A percentile compares a stretch with the other conserved stretches of the same genome.
These are phyloP conservation scores for Opisthocomus hoazin DNA, from an alignment of 2,113 vertebrate species.

Conservation along the genomic window DNA sequence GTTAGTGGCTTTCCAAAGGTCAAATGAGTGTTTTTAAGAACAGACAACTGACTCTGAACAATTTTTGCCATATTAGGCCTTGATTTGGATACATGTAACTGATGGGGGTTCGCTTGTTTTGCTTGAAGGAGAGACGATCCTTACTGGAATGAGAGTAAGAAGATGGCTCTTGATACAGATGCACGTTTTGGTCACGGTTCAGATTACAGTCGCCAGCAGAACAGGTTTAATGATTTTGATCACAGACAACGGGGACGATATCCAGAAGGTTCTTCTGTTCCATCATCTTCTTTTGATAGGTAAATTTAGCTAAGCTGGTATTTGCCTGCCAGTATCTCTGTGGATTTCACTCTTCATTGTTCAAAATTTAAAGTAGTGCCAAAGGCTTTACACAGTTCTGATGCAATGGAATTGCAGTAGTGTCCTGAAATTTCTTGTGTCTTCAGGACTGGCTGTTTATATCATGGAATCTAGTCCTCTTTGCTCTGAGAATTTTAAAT, in stretches of 20 bases:
- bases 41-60: not conserved
- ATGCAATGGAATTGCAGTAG: not conserved
- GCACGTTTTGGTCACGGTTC: conserved; percentile 86
- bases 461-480: not conserved
- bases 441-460: not conserved
- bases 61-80: not conserved
- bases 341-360: not conserved
- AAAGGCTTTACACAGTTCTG: not conserved
- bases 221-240: conserved; percentile 89
- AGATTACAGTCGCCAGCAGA: conserved; percentile 87
- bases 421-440: not conserved
- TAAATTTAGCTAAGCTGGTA: conserved; percentile 17
- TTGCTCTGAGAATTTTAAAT: not conserved
- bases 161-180: conserved; percentile 85
- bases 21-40: not conserved
- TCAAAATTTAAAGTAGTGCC: not conserved
- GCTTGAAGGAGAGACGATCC: conserved; percentile 84
- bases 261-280: conserved; percentile 76
- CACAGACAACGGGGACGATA: conserved; percentile 86
- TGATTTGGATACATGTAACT: not conserved
- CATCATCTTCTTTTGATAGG: conserved; percentile 88
- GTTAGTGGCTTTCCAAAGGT: not conserved
- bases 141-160: conserved; percentile 93
- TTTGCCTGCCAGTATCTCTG: not conserved
- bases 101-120: not conserved